A percentile compares a stretch with the other conserved stretches of the same genome.
Conservation (phyloP, 2,888 invertebrate species). For the Caenorhabditis virilis region DNA sequence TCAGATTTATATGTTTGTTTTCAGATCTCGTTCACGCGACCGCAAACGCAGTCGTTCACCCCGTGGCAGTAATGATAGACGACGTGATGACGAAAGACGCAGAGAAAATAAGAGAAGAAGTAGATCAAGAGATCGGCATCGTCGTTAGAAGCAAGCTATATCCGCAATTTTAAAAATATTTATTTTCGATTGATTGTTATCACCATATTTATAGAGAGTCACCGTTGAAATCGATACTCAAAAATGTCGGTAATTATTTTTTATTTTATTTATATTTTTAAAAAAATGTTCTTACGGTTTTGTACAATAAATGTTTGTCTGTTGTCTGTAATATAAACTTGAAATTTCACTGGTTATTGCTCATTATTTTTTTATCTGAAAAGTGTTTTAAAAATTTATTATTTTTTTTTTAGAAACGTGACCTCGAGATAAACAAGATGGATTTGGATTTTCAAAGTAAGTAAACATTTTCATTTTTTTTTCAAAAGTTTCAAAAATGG, state of each 20-base stretch:
- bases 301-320: too few relatives aligned
- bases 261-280: conserved; percentile 5
- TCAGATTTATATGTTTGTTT: too few relatives aligned
- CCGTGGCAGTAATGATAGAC: conserved; percentile 35
- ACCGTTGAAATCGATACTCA: too few relatives aligned
- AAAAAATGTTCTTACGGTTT: too few relatives aligned
- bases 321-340: too few relatives aligned
- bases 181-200: too few relatives aligned
- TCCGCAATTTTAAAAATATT: too few relatives aligned
- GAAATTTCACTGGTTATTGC: too few relatives aligned
- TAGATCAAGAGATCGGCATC: conserved; percentile 30
- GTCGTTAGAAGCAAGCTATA: conserved; percentile 7
- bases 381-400: too few relatives aligned
- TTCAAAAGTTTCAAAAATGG: neutral
- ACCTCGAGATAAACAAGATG: conserved; percentile 10
- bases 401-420: conserved; percentile 1
- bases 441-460: conserved; percentile 56
- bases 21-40: conserved; percentile 27
- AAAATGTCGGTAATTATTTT: neutral
- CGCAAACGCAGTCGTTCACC: conserved; percentile 38
- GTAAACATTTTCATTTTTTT: conserved; percentile 22
- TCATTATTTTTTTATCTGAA: too few relatives aligned
- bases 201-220: too few relatives aligned
- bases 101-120: conserved; percentile 28
- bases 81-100: conserved; percentile 28